Evolutionary conservation across 2,888 invertebrate genomes (phyloP).

Genomic region (Micoletzkya japonica): DNA sequence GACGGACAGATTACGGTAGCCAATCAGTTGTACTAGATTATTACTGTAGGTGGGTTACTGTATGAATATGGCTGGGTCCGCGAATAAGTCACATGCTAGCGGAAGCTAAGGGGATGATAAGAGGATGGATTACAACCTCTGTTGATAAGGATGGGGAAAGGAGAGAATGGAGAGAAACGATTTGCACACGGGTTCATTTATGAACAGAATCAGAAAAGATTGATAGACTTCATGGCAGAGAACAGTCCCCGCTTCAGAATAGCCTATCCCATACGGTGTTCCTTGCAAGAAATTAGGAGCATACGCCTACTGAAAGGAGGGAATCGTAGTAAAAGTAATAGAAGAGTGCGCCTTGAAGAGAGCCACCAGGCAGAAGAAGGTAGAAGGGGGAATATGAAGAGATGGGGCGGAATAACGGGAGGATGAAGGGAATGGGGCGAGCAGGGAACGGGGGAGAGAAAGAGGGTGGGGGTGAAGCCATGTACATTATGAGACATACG

Average conservation of each 20-base stretch:
- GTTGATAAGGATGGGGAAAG: not conserved
- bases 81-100: too few relatives aligned
- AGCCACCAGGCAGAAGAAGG: conserved; percentile 1
- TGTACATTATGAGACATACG: conserved; percentile 18
- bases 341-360: conserved; percentile 7
- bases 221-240: not conserved
- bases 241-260: not conserved
- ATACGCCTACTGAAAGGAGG: not conserved
- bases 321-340: not conserved
- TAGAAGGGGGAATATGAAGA: conserved; percentile 6
- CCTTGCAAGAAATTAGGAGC: too few relatives aligned
- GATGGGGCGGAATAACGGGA: not conserved
- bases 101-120: too few relatives aligned
- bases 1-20: too few relatives aligned
- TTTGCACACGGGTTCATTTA: too few relatives aligned
- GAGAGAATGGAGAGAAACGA: not conserved
- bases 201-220: not conserved
- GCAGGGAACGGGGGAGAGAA: conserved; percentile 22
- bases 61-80: too few relatives aligned
- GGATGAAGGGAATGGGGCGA: not conserved
- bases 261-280: too few relatives aligned
- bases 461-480: conserved; percentile 5
- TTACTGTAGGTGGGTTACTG: too few relatives aligned
- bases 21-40: too few relatives aligned
- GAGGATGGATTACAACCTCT: too few relatives aligned